Conservation (phyloP, 2,113 vertebrate genomes). For the Silurus meridionalis region DNA sequence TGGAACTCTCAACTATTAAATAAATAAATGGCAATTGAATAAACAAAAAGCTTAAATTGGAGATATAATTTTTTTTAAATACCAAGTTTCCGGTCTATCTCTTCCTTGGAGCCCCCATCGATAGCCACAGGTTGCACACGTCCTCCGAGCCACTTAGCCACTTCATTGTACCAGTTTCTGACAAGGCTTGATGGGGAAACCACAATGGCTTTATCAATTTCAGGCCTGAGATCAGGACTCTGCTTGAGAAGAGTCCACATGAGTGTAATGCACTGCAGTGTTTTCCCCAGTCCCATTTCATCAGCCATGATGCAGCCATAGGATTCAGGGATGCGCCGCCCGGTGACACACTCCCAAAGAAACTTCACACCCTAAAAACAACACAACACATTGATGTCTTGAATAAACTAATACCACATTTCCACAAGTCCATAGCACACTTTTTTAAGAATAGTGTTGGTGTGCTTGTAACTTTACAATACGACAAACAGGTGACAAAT, state of each 20-base stretch:
- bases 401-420: neutral
- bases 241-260: constrained; percentile 94
- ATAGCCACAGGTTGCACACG: constrained; percentile 89
- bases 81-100: constrained; percentile 89
- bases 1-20: neutral
- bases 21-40: neutral
- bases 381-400: neutral
- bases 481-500: too few species aligned
- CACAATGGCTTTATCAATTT: constrained; percentile 92
- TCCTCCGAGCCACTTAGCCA: constrained; percentile 92
- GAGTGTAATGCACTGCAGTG: constrained; percentile 90
- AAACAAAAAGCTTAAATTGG: neutral
- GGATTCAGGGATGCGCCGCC: constrained; percentile 81
- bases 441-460: neutral
- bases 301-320: constrained; percentile 98
- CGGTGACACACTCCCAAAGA: constrained; percentile 95
- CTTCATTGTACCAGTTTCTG: constrained; percentile 95
- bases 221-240: constrained; percentile 87
- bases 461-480: too few species aligned
- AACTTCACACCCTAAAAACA: constrained; percentile 88
- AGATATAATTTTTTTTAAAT: neutral
- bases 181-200: constrained; percentile 97
- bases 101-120: constrained; percentile 90
- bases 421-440: neutral
- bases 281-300: constrained; percentile 98